phyloP scores from a whole-genome alignment of 1,140 invertebrate species.

The Drosophila repletoides region DNA sequence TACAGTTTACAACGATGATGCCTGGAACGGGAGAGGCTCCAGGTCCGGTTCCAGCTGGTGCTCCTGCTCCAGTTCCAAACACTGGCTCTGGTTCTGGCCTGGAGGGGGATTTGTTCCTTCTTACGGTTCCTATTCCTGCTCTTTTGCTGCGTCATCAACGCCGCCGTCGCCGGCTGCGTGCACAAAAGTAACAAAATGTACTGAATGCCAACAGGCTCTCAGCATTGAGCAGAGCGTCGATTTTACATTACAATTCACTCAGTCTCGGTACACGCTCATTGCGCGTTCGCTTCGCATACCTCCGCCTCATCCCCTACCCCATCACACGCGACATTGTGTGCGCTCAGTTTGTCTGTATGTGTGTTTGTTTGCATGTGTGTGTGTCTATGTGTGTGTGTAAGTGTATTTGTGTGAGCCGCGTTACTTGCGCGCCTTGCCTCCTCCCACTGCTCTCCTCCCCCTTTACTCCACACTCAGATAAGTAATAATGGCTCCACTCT shows the following conservation, averaged over 20 bases:
- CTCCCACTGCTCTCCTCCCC: constrained; percentile 45
- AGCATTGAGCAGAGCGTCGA: constrained; percentile 57
- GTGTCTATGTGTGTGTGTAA: constrained; percentile 7
- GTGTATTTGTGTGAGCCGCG: constrained; percentile 22
- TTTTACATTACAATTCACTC: constrained; percentile 75
- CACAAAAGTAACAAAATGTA: constrained; percentile 82
- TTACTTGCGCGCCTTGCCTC: constrained; percentile 61
- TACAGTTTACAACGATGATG: constrained; percentile 32
- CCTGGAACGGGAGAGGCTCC: background rate
- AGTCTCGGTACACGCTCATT: constrained; percentile 73
- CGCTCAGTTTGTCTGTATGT: constrained; percentile 19
- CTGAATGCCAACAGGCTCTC: constrained; percentile 80
- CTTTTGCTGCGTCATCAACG: constrained; percentile 22
- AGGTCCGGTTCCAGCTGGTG: constrained; percentile 1
- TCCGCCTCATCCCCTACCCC: constrained; percentile 7
- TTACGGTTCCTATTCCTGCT: constrained; percentile 33
- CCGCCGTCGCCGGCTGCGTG: constrained; percentile 60
- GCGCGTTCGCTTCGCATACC: constrained; percentile 47
- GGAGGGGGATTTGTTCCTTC: constrained; percentile 5
- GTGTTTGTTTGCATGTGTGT: constrained; percentile 22
- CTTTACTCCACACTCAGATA: constrained; percentile 23
- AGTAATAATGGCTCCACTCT: constrained; percentile 70
- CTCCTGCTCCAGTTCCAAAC: background rate
- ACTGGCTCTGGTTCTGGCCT: background rate
- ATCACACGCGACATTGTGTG: constrained; percentile 11